Evolutionary conservation across 1,140 invertebrate species (phyloP), one percentile per base, ranked within the genome.

Genomic region (Calosoma granatense): DNA sequence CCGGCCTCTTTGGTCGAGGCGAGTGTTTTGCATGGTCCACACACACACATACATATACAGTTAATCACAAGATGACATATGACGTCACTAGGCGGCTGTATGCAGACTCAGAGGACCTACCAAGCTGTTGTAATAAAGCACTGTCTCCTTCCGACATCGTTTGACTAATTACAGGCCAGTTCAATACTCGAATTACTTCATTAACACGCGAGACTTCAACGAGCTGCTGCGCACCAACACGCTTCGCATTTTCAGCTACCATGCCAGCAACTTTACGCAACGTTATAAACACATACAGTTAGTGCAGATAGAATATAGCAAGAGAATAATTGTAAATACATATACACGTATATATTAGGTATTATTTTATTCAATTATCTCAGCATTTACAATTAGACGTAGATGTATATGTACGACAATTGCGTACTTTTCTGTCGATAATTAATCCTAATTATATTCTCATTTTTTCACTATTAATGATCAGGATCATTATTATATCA

Each of bases 161-260:
- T 47, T 47, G 41, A 12, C 41, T 47, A 47, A 47, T 47, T 47
- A 47, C 41, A 47, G 41, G 15, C 6, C 41, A 47, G 41, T 47
- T 47, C 41, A 17, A 47, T 47, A 47, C 41, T 47, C 41, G 17
- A 47, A 47, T 47, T 47, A 47, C 41, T 47, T 47, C 41, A 47
- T 47, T 47, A 47, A 17, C 17, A 17, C 41, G 6, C 4, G 4
- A 30, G 26, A 4, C 26, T 30, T 30, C 26, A 6, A 30, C 26
- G 26, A 30, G n/a, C n/a, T n/a, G n/a, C n/a, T n/a, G n/a, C n/a
- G n/a, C n/a, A n/a, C n/a, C n/a, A n/a, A n/a, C n/a, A n/a, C n/a
- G n/a, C n/a, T n/a, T n/a, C n/a, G n/a, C n/a, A n/a, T n/a, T n/a
- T n/a, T n/a, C n/a, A n/a, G n/a, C n/a, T n/a, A n/a, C n/a, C n/a